Base-by-base conservation (phyloP, 2,113 vertebrate species). In the Lepisosteus osseus region DNA sequence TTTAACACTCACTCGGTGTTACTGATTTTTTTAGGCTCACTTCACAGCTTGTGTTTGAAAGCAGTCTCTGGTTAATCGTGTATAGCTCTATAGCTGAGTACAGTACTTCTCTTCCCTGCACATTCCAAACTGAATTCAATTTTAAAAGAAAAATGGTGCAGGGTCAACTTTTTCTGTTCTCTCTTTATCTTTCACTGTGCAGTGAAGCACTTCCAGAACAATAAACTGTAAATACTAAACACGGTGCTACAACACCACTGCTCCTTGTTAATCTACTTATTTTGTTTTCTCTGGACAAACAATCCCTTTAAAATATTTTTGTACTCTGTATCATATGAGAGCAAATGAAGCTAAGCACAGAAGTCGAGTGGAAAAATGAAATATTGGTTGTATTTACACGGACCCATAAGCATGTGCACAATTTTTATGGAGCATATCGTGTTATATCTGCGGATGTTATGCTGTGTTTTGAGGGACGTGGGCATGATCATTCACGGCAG, bases 361-460 rank as follows among this genome's bases (percentile, higher is more conserved):
- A 84, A 80, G 75, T 78, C 29, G 59, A 80, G 78, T 85, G 81
- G 78, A 82, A 77, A 62, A 85, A 86, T 70, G 65, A 79, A 78
- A 70, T 64, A 78, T 80, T 59, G 77, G 79, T 83, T 81, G 83
- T 80, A 76, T 84, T 82, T 85, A 84, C 84, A 84, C 74, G 84
- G 80, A 74, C 70, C 73, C 29, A 8, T 84, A 73, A 83, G 63
- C 81, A 81, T 62, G 68, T 75, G 70, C 71, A 66, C 79, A 51
- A 74, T 78, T 66, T 68, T 68, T 74, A 65, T 69, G 68, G 71
- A 70, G 74, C 76, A 72, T 74, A 77, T 72, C 68, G 71, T 47
- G 51, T 68, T 71, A 51, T 76, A 63, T 78, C 70, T 74, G 79
- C 80, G 83, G 81, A 87, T 83, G 77, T 77, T 79, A 65, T 77